phyloP scores from a whole-genome alignment of 2,888 invertebrate genomes.

The Doris montereyensis region DNA sequence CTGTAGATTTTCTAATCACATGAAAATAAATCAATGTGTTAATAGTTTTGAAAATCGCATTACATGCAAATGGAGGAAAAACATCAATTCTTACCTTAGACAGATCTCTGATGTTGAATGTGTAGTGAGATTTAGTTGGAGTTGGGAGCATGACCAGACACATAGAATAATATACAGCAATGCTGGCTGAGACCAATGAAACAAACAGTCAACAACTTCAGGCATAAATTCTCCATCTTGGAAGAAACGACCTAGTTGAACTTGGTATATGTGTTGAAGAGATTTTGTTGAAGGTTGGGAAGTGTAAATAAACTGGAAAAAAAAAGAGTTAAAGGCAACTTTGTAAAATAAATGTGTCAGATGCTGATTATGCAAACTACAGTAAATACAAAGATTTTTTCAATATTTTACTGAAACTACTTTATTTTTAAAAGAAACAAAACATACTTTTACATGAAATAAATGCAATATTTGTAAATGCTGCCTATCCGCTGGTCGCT shows the following conservation, averaged over 20 bases:
- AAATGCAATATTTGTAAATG: no score
- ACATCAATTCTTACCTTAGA: slow-evolving; percentile 71
- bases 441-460: no score
- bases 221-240: slow-evolving; percentile 70
- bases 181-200: slow-evolving; percentile 70
- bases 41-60: no score
- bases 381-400: not conserved
- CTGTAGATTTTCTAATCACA: no score
- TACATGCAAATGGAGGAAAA: no score
- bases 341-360: no score
- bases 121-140: slow-evolving; percentile 72
- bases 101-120: slow-evolving; percentile 72
- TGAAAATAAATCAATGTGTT: no score
- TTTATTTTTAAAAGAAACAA: no score
- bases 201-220: slow-evolving; percentile 68
- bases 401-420: not conserved
- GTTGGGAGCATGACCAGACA: slow-evolving; percentile 70
- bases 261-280: slow-evolving; percentile 73
- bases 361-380: no score
- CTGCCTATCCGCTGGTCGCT: no score
- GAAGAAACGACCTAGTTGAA: slow-evolving; percentile 71
- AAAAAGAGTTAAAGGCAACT: not conserved
- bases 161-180: slow-evolving; percentile 71
- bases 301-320: slow-evolving; percentile 68
- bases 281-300: slow-evolving; percentile 72